These are phyloP conservation scores for Eidolon helvum DNA, from an alignment of 2,113 vertebrate genomes.

Conservation along the genomic window DNA sequence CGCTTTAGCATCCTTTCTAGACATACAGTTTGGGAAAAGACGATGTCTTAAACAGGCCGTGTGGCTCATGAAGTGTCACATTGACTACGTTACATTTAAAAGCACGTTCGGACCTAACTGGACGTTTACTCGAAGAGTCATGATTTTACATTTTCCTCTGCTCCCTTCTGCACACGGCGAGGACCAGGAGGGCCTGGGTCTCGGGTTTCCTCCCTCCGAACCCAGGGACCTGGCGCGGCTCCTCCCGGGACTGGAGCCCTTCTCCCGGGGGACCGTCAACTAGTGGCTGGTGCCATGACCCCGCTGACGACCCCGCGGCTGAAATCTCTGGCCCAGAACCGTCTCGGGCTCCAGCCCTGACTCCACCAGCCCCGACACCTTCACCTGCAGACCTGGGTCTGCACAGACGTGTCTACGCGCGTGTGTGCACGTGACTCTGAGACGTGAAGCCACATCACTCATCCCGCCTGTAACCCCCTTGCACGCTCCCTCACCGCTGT, in stretches of 20 bases:
- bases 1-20: background rate
- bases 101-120: too few relatives aligned
- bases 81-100: accelerated
- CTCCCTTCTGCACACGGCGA: background rate
- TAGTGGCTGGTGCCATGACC: accelerated
- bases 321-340: background rate
- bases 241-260: background rate
- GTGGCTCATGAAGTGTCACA: accelerated
- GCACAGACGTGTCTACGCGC: accelerated
- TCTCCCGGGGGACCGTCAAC: accelerated
- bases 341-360: too few relatives aligned
- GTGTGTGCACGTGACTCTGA: accelerated
- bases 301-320: accelerated
- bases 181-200: background rate
- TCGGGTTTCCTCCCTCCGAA: background rate
- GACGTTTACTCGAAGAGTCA: accelerated
- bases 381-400: accelerated
- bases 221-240: background rate
- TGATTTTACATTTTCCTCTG: accelerated
- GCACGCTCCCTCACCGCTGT: accelerated
- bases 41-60: accelerated
- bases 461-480: background rate
- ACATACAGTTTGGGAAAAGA: background rate
- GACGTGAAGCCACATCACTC: accelerated
- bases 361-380: background rate